Evolutionary conservation across 2,797 vertebrate genomes (phyloP).

Genomic region (Micropoecilia bifurca): DNA sequence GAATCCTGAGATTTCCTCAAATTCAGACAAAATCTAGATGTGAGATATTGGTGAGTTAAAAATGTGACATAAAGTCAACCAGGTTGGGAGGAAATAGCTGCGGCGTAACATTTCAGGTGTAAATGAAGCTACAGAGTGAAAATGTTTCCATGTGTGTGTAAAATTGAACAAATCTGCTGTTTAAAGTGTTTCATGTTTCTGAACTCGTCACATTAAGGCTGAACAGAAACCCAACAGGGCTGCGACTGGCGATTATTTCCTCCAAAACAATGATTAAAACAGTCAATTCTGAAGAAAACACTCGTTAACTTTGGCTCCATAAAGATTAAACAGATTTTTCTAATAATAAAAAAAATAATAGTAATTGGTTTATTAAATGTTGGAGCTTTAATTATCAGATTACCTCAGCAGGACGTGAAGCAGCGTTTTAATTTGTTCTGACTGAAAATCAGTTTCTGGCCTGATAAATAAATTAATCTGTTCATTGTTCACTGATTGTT

Average conservation of each 20-base stretch:
- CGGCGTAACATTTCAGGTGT: background rate
- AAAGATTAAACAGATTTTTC: background rate
- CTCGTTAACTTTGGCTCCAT: background rate
- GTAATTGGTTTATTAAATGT: conserved; percentile 15
- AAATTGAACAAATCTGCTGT: background rate
- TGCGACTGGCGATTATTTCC: background rate
- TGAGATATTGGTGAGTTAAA: background rate
- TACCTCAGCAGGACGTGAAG: conserved; percentile 4
- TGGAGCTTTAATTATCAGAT: conserved; percentile 7
- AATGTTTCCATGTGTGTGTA: conserved; percentile 8
- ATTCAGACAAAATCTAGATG: background rate
- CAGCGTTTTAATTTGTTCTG: conserved; percentile 2
- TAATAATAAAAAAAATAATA: background rate
- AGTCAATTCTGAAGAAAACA: background rate
- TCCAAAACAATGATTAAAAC: background rate
- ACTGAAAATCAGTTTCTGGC: background rate
- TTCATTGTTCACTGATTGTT: background rate
- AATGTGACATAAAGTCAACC: background rate
- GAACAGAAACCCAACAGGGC: background rate
- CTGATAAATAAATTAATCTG: background rate
- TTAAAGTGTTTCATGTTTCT: conserved; percentile 2
- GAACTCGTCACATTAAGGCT: background rate
- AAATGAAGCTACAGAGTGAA: background rate
- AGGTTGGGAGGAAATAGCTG: background rate
- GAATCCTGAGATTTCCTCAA: background rate